These are phyloP conservation scores for Yasuhikotakia modesta DNA, from an alignment of 2,797 vertebrate species.

Conservation along the genomic window DNA sequence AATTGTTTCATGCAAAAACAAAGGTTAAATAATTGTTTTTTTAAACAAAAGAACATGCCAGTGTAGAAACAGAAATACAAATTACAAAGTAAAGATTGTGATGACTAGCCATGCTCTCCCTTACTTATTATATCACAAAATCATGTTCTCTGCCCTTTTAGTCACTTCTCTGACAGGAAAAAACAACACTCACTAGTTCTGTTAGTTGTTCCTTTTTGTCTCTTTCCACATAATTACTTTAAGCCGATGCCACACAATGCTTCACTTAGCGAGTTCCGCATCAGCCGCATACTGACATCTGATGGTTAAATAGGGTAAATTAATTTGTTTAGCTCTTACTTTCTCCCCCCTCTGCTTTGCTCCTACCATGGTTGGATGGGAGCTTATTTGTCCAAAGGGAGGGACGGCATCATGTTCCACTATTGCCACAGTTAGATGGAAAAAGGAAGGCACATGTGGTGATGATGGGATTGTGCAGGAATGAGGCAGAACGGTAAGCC, in stretches of 20 bases:
- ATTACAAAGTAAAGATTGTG: not conserved
- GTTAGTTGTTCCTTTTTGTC: slow-evolving; percentile 26
- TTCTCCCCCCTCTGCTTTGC: not conserved
- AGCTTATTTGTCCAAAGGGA: slow-evolving; percentile 40
- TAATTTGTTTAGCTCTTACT: slow-evolving; percentile 59
- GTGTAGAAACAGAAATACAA: too few species aligned
- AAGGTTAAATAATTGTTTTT: too few species aligned
- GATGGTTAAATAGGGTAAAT: slow-evolving; percentile 70
- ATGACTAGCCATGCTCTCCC: not conserved
- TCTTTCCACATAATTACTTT: slow-evolving; percentile 44
- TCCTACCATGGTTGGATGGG: slow-evolving; percentile 28
- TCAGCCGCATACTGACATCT: slow-evolving; percentile 71
- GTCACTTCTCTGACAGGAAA: not conserved
- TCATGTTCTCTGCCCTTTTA: slow-evolving; percentile 10
- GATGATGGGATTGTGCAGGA: slow-evolving; percentile 34
- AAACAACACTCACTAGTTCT: not conserved
- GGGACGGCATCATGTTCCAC: slow-evolving; percentile 49
- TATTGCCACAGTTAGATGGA: slow-evolving; percentile 19
- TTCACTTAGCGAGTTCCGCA: slow-evolving; percentile 31
- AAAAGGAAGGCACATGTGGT: slow-evolving; percentile 45
- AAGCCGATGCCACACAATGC: slow-evolving; percentile 33
- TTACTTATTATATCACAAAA: not conserved
- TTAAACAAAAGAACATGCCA: too few species aligned
- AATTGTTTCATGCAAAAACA: not conserved
- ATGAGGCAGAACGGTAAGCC: slow-evolving; percentile 30